Conservation (phyloP, 2,888 invertebrate genomes). For the Arge pagana region DNA sequence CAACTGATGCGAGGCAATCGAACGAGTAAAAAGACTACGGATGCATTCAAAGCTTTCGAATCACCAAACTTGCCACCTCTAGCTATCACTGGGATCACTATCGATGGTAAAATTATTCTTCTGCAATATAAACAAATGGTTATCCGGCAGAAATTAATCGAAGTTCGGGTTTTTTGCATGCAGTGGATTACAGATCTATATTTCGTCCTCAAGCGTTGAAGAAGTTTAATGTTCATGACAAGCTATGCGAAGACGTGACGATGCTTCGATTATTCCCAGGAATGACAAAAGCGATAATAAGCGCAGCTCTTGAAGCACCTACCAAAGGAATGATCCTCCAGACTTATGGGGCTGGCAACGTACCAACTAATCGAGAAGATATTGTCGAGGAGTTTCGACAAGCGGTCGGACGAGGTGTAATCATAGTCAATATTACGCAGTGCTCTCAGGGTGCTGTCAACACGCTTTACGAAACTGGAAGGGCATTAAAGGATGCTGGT, state of each 20-base stretch:
- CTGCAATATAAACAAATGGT: background rate
- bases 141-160: background rate
- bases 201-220: slow-evolving; percentile 67
- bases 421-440: slow-evolving; percentile 92
- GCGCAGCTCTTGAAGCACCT: slow-evolving; percentile 75
- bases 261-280: slow-evolving; percentile 89
- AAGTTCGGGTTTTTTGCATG: slow-evolving; percentile 24
- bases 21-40: slow-evolving; percentile 75
- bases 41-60: slow-evolving; percentile 77
- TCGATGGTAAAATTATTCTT: slow-evolving; percentile 62
- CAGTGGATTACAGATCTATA: slow-evolving; percentile 68
- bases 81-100: slow-evolving; percentile 80
- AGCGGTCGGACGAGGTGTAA: slow-evolving; percentile 77
- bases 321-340: slow-evolving; percentile 85
- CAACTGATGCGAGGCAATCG: slow-evolving; percentile 89
- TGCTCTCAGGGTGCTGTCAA: slow-evolving; percentile 83
- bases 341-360: slow-evolving; percentile 92
- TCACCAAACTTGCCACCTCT: slow-evolving; percentile 87
- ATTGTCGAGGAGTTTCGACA: slow-evolving; percentile 72
- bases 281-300: slow-evolving; percentile 78
- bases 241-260: slow-evolving; percentile 83
- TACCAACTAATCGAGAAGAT: slow-evolving; percentile 83
- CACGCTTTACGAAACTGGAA: slow-evolving; percentile 83
- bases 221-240: slow-evolving; percentile 73
- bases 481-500: slow-evolving; percentile 55